These are phyloP conservation scores for Drosophila percnosoma DNA, from an alignment of 2,888 invertebrate species.

Conservation along the genomic window DNA sequence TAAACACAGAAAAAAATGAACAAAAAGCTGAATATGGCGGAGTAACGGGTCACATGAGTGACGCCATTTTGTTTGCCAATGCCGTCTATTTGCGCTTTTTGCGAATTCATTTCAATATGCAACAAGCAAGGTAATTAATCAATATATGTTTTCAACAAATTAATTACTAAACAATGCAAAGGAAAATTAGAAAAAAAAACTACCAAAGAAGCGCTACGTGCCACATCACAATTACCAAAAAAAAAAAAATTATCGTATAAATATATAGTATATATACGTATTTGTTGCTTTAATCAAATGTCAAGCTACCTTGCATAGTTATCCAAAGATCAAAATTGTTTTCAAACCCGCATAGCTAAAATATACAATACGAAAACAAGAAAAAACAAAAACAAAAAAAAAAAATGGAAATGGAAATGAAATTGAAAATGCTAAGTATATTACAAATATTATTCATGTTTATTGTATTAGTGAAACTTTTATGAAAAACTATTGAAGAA, in stretches of 20 bases:
- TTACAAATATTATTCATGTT: conserved; percentile 71
- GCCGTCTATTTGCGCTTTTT: conserved; percentile 72
- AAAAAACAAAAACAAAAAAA: conserved; percentile 6
- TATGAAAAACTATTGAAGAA: conserved; percentile 48
- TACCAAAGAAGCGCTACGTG: conserved; percentile 55
- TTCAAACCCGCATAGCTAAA: conserved; percentile 72
- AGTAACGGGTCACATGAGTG: conserved; percentile 73
- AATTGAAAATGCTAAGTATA: conserved; percentile 35
- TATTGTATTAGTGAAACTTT: conserved; percentile 76
- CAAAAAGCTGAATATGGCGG: conserved; percentile 74
- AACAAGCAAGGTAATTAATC: conserved; percentile 68
- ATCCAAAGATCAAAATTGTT: conserved; percentile 77
- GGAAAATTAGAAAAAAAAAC: conserved; percentile 8
- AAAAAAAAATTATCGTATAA: conserved; percentile 16
- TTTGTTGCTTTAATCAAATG: conserved; percentile 60
- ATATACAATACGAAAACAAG: conserved; percentile 61
- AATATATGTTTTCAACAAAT: conserved; percentile 66
- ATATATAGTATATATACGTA: conserved; percentile 34
- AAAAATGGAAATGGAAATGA: background rate
- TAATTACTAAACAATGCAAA: conserved; percentile 66
- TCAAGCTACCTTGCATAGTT: conserved; percentile 77
- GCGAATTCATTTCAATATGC: conserved; percentile 48
- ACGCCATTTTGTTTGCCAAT: conserved; percentile 78
- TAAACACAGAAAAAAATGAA: conserved; percentile 28
- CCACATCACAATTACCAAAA: conserved; percentile 40